A percentile compares a stretch with the other conserved stretches of the same genome.
Evolutionary conservation across 2,888 invertebrate genomes (phyloP).

Genomic region (Syrphus vitripennis): DNA sequence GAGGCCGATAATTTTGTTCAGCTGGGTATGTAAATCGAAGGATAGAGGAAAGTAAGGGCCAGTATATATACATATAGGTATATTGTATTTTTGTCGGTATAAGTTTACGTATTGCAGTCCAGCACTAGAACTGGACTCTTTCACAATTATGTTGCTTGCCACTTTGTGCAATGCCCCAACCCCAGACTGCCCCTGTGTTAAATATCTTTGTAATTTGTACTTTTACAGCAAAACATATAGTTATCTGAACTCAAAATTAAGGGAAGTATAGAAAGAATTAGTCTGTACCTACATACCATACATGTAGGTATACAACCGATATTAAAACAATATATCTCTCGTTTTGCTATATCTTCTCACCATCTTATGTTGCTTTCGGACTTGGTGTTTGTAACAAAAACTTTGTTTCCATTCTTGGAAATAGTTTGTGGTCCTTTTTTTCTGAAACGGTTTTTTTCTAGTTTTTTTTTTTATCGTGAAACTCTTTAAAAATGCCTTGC

Average conservation of each 20-base stretch:
- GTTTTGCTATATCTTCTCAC: background rate
- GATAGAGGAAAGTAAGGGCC: conserved; percentile 30
- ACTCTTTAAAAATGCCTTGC: no score
- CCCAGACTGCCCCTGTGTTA: conserved; percentile 21
- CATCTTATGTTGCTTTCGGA: conserved; percentile 38
- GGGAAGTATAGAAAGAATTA: conserved; percentile 21
- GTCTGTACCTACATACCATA: background rate
- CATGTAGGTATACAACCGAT: conserved; percentile 2
- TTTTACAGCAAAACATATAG: background rate
- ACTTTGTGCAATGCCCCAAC: background rate
- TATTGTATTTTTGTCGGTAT: conserved; percentile 54
- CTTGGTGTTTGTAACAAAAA: conserved; percentile 36
- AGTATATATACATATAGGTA: conserved; percentile 63
- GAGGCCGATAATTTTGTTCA: background rate
- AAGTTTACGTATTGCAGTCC: background rate
- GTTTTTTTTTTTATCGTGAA: no score
- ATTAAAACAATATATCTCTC: background rate
- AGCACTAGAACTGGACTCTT: conserved; percentile 50
- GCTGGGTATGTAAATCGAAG: conserved; percentile 16
- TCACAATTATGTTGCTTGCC: conserved; percentile 66
- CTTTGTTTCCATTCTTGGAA: conserved; percentile 18
- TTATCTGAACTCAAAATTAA: conserved; percentile 10
- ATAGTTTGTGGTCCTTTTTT: background rate
- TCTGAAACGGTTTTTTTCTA: no score
- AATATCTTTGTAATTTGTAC: conserved; percentile 66